These are phyloP conservation scores for Lutraria rhynchaena DNA, from an alignment of 1,140 invertebrate genomes.

Conservation along the genomic window DNA sequence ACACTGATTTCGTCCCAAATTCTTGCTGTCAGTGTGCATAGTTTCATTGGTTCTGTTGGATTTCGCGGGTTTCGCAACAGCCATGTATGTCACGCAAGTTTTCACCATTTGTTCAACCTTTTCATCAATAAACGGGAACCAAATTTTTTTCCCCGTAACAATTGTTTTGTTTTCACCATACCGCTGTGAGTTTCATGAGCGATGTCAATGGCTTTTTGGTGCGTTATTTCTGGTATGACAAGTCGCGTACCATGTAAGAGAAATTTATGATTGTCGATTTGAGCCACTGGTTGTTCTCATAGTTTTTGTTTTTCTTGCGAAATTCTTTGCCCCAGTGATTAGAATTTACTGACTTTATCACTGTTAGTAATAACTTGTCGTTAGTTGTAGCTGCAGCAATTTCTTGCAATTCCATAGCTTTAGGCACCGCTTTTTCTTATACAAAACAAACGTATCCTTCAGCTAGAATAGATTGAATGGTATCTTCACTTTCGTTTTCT, in stretches of 20 bases:
- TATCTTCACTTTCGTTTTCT: neutral
- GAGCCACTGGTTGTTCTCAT: slow-evolving; percentile 8
- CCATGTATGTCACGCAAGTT: slow-evolving; percentile 54
- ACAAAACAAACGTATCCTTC: no score
- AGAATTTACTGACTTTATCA: slow-evolving; percentile 10
- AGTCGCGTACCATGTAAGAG: slow-evolving; percentile 29
- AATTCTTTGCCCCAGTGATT: slow-evolving; percentile 3
- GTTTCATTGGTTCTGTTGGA: neutral
- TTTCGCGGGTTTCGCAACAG: neutral
- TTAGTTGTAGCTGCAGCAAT: slow-evolving; percentile 5
- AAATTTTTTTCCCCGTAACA: no score
- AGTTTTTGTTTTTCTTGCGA: no score
- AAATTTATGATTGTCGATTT: neutral
- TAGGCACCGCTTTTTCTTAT: no score
- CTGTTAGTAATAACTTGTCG: neutral
- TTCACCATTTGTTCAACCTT: slow-evolving; percentile 68
- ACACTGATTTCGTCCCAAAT: slow-evolving; percentile 65
- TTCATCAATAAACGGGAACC: slow-evolving; percentile 76
- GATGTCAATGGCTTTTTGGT: slow-evolving; percentile 47
- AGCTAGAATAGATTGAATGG: neutral
- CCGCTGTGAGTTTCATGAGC: slow-evolving; percentile 78
- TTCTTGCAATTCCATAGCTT: no score
- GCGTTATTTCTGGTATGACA: slow-evolving; percentile 52
- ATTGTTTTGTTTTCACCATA: slow-evolving; percentile 73
- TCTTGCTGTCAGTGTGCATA: slow-evolving; percentile 46